Base-by-base conservation (phyloP, 2,888 invertebrate genomes). In the Stenolophus ochropezus region DNA sequence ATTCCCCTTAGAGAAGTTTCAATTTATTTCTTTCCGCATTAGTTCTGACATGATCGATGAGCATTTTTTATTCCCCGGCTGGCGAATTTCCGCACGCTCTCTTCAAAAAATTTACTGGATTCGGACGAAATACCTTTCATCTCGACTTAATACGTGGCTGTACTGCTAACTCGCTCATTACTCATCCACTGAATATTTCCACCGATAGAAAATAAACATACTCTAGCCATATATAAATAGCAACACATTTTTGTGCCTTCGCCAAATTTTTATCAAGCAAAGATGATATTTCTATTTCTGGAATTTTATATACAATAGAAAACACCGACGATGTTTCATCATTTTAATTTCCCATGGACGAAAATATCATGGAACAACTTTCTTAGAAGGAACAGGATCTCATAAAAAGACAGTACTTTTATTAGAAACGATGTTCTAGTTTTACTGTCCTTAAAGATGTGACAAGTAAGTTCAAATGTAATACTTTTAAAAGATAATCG, bases 21-120 rank as follows among this genome's bases (percentile, higher is more conserved):
- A 78, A 78, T 78, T 78, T 78, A 78, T 78, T 78, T 78, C 78
- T 78, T 78, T 78, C 69, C 69, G 53, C 65, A 78, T 69, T 78
- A 49, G 69, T 4, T 47, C 27, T 14, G 78, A 69, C 78, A 78
- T 69, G 78, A 78, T 78, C 47, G 65, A 78, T 78, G 65, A n/a
- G 23, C 51, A 23, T 73, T 73, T 73, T 51, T 73, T 73, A 73
- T 51, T 73, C 73, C 53, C 75, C 16, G 20, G 6, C 16, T 21
- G n/a, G 73, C 49, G 23, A 47, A 73, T 49, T 27, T 73, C 51
- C 49, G 73, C 47, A 71, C 21, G 73, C 49, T 73, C 73, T 47
- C 49, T 21, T 73, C 51, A 33, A 49, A 73, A 49, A 49, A 49
- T 27, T 73, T 73, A 49, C 73, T 51, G 33, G 73, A 73, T 73